Base-by-base conservation (phyloP, 2,113 vertebrate species). In the Anguilla japonica region DNA sequence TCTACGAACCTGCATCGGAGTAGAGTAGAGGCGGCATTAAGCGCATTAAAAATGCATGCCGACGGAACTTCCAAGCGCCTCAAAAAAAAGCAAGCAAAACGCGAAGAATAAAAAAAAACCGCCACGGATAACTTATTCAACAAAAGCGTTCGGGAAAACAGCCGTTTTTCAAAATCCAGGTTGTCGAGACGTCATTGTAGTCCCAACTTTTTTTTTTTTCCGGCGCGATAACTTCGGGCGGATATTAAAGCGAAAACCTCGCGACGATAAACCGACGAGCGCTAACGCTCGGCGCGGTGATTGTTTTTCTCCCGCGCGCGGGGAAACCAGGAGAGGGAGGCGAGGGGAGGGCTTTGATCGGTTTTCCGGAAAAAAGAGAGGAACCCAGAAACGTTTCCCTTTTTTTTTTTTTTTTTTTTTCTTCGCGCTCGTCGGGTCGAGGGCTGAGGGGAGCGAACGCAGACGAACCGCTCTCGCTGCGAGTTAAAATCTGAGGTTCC, bases 1-100 rank as follows among this genome's bases (percentile, higher is more conserved):
- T 86, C 53, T 60, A 34, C 81, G 78, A 86, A 81, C 85, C 79
- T 81, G 79, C 85, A 81, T 34, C 81, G 50, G 40, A 86, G 85
- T 29, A 57, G 40, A 86, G 85, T 29, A 57, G 84, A 80, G 80
- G 79, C 79, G 41, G 57, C 79, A 67, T 53, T 81, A 81, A 81
- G 63, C 43, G 46, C 81, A 29, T 86, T 85, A 41, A 84, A 75
- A 34, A 75, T 75, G 71, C 71, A 75, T 75, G 71, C 71, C 71
- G 13, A 26, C 71, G 11, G 1, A 75, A 75, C 71, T 75, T 34
- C n/a, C 71, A 34, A 29, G 63, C 63, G 5, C 22, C 63, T 71
- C 60, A 67, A 67, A 22, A 67, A 67, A 67, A 67, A 67, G 20
- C 0, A 5, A 22, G 60, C 18, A 34, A 34, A 75, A 29, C 34